Percentiles rank a stretch among this genome's conserved stretches.
These are phyloP conservation scores for Protosalanx chinensis DNA, from an alignment of 2,797 vertebrate genomes.

Conservation along the genomic window DNA sequence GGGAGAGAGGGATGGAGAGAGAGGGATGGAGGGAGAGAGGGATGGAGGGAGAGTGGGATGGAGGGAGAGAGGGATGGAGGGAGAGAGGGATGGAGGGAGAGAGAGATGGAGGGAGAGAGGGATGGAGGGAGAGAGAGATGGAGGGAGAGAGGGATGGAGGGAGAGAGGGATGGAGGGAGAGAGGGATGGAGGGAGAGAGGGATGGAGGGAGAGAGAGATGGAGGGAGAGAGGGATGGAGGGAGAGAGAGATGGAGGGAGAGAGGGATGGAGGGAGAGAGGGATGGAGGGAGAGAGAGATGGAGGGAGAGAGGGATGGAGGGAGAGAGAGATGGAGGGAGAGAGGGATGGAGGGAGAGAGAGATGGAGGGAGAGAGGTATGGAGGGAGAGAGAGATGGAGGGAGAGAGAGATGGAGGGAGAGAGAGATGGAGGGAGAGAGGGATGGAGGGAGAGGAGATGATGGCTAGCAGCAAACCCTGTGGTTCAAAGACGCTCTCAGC, in stretches of 20 bases:
- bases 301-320: background rate
- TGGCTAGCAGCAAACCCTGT: slow-evolving; percentile 61
- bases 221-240: background rate
- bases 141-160: too few species aligned
- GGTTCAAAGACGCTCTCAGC: slow-evolving; percentile 66
- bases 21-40: background rate
- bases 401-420: background rate
- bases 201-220: background rate
- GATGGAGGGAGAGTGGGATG: slow-evolving; percentile 35
- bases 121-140: too few species aligned
- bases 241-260: background rate
- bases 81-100: slow-evolving; percentile 58
- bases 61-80: slow-evolving; percentile 51
- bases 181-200: too few species aligned
- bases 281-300: background rate
- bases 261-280: background rate
- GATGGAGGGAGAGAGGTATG: background rate
- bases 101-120: background rate
- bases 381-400: background rate
- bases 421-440: background rate
- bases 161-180: too few species aligned
- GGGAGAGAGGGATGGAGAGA: background rate
- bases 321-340: slow-evolving; percentile 53
- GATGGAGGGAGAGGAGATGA: slow-evolving; percentile 29
- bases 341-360: slow-evolving; percentile 28